phyloP scores from a whole-genome alignment of 1,140 invertebrate genomes.

The Batillaria attramentaria region DNA sequence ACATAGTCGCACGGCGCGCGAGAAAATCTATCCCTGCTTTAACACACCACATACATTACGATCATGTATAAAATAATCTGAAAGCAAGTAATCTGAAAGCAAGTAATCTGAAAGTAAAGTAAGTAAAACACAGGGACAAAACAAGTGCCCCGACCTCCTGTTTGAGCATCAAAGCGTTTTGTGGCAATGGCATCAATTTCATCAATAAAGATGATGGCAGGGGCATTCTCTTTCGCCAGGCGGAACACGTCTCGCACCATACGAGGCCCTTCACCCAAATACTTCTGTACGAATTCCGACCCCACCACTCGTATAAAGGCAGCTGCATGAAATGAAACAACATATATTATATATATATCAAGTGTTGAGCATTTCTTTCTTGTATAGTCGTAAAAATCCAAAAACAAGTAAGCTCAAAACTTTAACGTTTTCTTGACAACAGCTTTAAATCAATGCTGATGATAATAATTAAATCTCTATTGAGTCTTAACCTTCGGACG shows the following conservation, averaged over 20 bases:
- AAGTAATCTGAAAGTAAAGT: no score
- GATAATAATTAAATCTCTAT: no score
- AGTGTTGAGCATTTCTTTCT: no score
- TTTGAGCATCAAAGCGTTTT: conserved; percentile 98
- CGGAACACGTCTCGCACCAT: conserved; percentile 99
- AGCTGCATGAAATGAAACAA: conserved; percentile 76
- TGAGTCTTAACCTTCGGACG: no score
- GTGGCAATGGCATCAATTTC: conserved; percentile 98
- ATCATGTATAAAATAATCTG: no score
- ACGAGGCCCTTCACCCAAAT: conserved; percentile 97
- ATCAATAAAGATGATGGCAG: conserved; percentile 98
- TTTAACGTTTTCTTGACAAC: not conserved
- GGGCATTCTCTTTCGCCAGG: conserved; percentile 98
- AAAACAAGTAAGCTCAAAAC: not conserved
- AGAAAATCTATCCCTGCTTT: no score
- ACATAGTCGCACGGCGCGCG: no score
- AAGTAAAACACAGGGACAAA: no score
- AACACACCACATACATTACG: no score
- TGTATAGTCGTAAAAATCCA: not conserved
- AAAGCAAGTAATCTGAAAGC: no score
- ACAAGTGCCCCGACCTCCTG: conserved; percentile 79
- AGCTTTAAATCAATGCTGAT: no score
- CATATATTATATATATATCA: not conserved
- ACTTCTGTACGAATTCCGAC: conserved; percentile 99
- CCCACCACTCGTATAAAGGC: conserved; percentile 99